Evolutionary conservation across 2,113 vertebrate genomes (phyloP).

Genomic region (Paramormyrops kingsleyae): DNA sequence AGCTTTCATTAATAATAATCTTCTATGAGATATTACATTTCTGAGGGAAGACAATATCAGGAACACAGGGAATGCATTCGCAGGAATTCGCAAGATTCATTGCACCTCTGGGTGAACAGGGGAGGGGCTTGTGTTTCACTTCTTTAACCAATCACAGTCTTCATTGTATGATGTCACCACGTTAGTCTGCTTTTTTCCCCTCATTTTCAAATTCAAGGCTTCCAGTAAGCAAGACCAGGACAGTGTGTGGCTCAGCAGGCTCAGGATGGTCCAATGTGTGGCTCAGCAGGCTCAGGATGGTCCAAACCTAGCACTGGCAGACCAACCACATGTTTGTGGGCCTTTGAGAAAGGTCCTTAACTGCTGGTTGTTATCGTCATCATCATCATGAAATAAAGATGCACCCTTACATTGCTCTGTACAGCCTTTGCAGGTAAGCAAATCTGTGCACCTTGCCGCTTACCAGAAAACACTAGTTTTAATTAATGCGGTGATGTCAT

Average conservation of each 20-base stretch:
- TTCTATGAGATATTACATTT: not conserved
- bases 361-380: not conserved
- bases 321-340: not conserved
- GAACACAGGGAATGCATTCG: not conserved
- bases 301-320: not conserved
- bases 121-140: not conserved
- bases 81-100: not conserved
- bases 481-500: not conserved
- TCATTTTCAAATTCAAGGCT: not conserved
- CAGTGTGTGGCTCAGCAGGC: not conserved
- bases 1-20: not conserved
- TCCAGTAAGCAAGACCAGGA: not conserved
- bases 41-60: not conserved
- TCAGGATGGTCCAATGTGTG: not conserved
- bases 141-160: not conserved
- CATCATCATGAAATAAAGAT: not conserved
- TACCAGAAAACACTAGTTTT: not conserved
- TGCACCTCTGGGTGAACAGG: not conserved
- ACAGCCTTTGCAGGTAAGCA: not conserved
- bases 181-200: not conserved
- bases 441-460: not conserved
- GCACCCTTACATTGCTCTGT: not conserved
- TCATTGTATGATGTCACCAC: not conserved
- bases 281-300: not conserved
- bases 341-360: not conserved